phyloP scores from a whole-genome alignment of 2,113 vertebrate genomes.

The Solenodon paradoxus region DNA sequence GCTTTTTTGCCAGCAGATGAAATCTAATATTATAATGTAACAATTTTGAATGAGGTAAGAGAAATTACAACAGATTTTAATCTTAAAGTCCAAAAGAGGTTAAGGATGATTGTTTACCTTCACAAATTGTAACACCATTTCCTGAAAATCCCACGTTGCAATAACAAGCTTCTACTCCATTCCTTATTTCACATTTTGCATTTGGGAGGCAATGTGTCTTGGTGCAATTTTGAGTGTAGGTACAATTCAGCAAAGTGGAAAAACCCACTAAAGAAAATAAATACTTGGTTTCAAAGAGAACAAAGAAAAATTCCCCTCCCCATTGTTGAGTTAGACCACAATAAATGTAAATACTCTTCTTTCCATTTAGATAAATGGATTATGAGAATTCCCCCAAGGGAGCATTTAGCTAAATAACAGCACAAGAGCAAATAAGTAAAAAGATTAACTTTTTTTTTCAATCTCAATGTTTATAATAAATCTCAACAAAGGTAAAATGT shows the following conservation, averaged over 20 bases:
- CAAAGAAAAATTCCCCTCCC: neutral
- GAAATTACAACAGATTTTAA: neutral
- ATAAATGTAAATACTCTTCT: neutral
- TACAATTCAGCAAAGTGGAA: constrained; percentile 81
- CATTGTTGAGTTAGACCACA: neutral
- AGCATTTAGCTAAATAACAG: neutral
- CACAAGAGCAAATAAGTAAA: neutral
- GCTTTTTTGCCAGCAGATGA: neutral
- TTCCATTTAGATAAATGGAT: neutral
- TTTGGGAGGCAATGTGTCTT: constrained; percentile 80
- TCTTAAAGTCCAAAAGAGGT: neutral
- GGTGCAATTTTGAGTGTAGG: constrained; percentile 77
- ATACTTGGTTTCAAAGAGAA: neutral
- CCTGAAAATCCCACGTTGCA: constrained; percentile 84
- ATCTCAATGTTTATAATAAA: neutral
- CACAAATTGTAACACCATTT: constrained; percentile 81
- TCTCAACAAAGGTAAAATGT: neutral
- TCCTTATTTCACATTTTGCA: constrained; percentile 81
- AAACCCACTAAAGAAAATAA: constrained; percentile 79
- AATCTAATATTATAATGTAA: neutral
- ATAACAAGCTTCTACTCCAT: constrained; percentile 81
- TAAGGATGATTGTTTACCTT: constrained; percentile 77
- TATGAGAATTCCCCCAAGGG: neutral
- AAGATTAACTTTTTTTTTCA: neutral
- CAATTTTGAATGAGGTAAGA: neutral